Base-by-base conservation (phyloP, 30 jellyfish, hydroid and myxozoan species). In the Cassiopea andromeda region DNA sequence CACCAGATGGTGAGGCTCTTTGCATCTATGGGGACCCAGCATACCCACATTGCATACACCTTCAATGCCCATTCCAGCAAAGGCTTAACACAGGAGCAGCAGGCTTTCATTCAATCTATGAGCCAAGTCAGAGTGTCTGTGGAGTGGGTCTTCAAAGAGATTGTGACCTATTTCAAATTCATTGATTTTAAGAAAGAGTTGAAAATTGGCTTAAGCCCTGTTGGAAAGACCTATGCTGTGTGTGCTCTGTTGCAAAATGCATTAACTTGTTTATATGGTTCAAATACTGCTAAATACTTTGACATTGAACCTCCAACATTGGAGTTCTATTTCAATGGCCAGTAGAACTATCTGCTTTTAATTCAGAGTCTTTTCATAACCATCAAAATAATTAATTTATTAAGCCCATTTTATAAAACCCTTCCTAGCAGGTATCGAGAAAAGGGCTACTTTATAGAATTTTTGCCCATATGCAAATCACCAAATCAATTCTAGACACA, bases 91-190 rank as follows among this genome's bases (percentile, higher is more conserved):
- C 87, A 77, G 18, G 78, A 45, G 6, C 91, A 89, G 82, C 66
- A 88, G 48, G 80, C 19, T 4, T 88, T 46, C 46, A 88, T 80
- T 75, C 69, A 49, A 16, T 10, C 88, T 17, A 77, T 88, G 93
- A 88, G 96, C 44, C 54, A 68, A 68, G 96, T 88, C 74, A 79
- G 96, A 49, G 92, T 83, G 19, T 48, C 87, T 45, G 91, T 84
- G 15, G 97, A 90, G 78, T 90, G 97, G 96, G 81, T 90, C 2
- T 90, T 90, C 71, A 96, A 92, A 84, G 96, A 84, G 44, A 85
- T 80, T 27, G 84, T 59, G 44, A 78, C 73, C 59, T 91, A 76
- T 71, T 91, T 91, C 58, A 68, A 58, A 54, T 78, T 78, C 59
- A 48, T 75, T 4, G 97, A 91, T 73, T 87, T 91, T 50, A 85